Evolutionary conservation across 2,113 vertebrate species (phyloP).

Genomic region (Calonectris borealis): DNA sequence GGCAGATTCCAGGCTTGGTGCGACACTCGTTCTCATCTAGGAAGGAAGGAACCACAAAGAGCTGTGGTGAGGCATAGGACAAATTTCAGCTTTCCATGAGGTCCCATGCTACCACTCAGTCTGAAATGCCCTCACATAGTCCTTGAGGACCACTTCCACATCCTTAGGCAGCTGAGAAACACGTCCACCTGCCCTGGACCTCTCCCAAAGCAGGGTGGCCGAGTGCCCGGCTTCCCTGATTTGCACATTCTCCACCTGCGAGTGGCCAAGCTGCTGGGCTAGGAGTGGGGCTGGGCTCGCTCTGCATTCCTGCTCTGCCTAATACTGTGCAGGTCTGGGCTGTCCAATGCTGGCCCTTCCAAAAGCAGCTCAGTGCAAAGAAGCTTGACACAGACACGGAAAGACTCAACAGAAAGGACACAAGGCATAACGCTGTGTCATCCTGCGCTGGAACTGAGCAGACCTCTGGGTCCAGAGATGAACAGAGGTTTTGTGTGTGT

Average conservation of each 20-base stretch:
- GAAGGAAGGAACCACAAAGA: neutral
- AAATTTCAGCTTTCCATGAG: neutral
- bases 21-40: constrained; percentile 91
- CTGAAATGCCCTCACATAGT: accelerated
- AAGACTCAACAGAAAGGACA: neutral
- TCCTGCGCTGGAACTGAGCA: neutral
- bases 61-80: neutral
- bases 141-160: neutral
- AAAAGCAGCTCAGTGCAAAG: neutral
- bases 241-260: neutral
- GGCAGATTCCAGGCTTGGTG: constrained; percentile 85
- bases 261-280: neutral
- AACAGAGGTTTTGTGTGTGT: neutral
- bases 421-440: neutral
- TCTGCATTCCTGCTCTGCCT: too few species aligned
- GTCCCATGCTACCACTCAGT: accelerated
- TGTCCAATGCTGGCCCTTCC: neutral
- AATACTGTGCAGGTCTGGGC: neutral
- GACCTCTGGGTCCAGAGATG: neutral
- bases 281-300: neutral
- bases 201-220: neutral
- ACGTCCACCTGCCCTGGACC: neutral
- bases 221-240: neutral
- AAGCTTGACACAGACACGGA: neutral
- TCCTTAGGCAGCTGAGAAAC: neutral